Conservation (phyloP, 2,888 invertebrate species). For the Drosophila pegasa region DNA sequence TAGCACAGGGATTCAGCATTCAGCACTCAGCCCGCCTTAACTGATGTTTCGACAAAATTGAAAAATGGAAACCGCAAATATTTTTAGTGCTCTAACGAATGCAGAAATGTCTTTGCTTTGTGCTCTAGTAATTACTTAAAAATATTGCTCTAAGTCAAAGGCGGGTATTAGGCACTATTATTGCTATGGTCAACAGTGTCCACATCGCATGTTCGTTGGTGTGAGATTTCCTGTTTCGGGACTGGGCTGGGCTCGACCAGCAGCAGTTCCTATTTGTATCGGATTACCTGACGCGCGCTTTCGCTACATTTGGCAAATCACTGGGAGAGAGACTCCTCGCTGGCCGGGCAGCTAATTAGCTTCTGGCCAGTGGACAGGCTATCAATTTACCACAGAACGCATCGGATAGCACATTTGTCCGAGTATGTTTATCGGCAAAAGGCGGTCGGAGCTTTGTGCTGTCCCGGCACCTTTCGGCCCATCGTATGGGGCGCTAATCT, state of each 20-base stretch:
- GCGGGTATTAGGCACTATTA: slow-evolving; percentile 8
- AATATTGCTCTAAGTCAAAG: slow-evolving; percentile 50
- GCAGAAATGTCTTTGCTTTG: slow-evolving; percentile 41
- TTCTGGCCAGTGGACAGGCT: slow-evolving; percentile 64
- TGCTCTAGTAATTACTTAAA: slow-evolving; percentile 68
- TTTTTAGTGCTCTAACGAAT: slow-evolving; percentile 53
- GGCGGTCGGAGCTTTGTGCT: slow-evolving; percentile 25
- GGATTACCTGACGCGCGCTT: slow-evolving; percentile 52
- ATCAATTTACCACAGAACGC: slow-evolving; percentile 73
- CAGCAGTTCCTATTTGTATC: slow-evolving; percentile 63
- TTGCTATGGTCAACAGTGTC: slow-evolving; percentile 29
- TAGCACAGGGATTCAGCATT: slow-evolving; percentile 41
- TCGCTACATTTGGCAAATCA: slow-evolving; percentile 56
- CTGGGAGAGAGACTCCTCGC: slow-evolving; percentile 8
- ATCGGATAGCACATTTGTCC: slow-evolving; percentile 69
- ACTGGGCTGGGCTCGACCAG: slow-evolving; percentile 23
- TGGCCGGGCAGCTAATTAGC: slow-evolving; percentile 67
- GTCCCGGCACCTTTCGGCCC: slow-evolving; percentile 43
- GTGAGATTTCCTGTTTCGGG: slow-evolving; percentile 63
- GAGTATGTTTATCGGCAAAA: slow-evolving; percentile 21
- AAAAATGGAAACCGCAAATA: slow-evolving; percentile 72
- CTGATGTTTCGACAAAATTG: slow-evolving; percentile 21
- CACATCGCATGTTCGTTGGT: slow-evolving; percentile 37
- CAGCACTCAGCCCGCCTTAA: slow-evolving; percentile 8
- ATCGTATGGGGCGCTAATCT: slow-evolving; percentile 74